Percentiles rank a stretch among this genome's conserved stretches.
Conservation (phyloP, 1,140 invertebrate genomes). For the Papilio machaon region DNA sequence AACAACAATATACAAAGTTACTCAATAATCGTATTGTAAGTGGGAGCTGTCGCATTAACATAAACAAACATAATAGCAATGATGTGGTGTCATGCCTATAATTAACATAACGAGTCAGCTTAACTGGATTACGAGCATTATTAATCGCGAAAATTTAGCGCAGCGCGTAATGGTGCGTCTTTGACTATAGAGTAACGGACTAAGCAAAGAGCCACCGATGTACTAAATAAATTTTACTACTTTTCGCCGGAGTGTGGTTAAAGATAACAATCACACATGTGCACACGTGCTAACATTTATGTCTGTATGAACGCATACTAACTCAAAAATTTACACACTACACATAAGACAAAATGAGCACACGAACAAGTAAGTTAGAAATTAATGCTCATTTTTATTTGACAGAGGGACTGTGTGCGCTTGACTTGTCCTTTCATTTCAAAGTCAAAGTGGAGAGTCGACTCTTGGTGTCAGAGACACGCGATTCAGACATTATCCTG, state of each 20-base stretch:
- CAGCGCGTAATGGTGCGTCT: slow-evolving; percentile 54
- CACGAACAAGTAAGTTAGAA: background rate
- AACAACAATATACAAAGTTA: slow-evolving; percentile 33
- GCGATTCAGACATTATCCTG: slow-evolving; percentile 65
- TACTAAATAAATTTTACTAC: background rate
- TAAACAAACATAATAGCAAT: slow-evolving; percentile 38
- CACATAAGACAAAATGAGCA: background rate
- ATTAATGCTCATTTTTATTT: background rate
- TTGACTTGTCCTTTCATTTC: background rate
- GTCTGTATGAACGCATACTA: background rate
- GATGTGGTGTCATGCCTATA: slow-evolving; percentile 36
- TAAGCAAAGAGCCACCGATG: background rate
- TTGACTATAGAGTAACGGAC: background rate
- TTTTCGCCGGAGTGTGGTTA: background rate
- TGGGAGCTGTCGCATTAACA: slow-evolving; percentile 32
- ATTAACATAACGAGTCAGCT: slow-evolving; percentile 49
- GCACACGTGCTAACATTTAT: background rate
- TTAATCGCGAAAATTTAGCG: slow-evolving; percentile 62
- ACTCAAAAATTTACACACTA: background rate
- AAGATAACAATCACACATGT: background rate
- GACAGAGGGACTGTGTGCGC: background rate
- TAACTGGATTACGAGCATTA: slow-evolving; percentile 66
- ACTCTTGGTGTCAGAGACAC: slow-evolving; percentile 61
- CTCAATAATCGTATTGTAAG: slow-evolving; percentile 31
- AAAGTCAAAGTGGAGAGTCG: slow-evolving; percentile 48